Conservation (phyloP, 2,797 vertebrate species). For the Sebastolobus alascanus region DNA sequence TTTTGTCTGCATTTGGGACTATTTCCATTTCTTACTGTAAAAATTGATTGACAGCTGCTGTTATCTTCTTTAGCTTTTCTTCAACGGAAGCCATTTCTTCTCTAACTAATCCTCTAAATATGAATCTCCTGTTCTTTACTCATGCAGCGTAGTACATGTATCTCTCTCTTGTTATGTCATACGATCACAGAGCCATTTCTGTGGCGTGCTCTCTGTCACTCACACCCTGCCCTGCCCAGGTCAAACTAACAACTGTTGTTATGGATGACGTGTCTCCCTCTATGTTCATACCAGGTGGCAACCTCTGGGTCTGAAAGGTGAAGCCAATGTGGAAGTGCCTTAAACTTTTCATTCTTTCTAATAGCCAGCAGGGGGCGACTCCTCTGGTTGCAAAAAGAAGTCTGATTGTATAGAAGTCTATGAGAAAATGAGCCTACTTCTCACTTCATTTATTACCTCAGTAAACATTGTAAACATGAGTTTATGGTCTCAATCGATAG, state of each 20-base stretch:
- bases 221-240: conserved; percentile 30
- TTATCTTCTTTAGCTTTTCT: neutral
- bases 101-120: neutral
- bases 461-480: neutral
- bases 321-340: neutral
- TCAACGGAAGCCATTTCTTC: neutral
- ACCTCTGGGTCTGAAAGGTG: neutral
- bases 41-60: neutral
- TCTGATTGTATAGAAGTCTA: accelerated
- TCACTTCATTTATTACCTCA: neutral
- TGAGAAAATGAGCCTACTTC: accelerated
- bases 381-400: accelerated
- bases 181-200: neutral
- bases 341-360: neutral
- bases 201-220: neutral
- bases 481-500: neutral
- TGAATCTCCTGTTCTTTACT: neutral
- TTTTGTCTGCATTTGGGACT: conserved; percentile 41
- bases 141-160: neutral
- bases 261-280: neutral
- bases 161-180: conserved; percentile 13
- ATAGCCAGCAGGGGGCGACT: neutral
- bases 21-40: conserved; percentile 26
- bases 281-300: neutral
- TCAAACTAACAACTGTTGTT: conserved; percentile 39